A percentile compares a stretch with the other conserved stretches of the same genome.
phyloP scores from a whole-genome alignment of 2,888 invertebrate genomes.

The Chelonus formosanus region DNA sequence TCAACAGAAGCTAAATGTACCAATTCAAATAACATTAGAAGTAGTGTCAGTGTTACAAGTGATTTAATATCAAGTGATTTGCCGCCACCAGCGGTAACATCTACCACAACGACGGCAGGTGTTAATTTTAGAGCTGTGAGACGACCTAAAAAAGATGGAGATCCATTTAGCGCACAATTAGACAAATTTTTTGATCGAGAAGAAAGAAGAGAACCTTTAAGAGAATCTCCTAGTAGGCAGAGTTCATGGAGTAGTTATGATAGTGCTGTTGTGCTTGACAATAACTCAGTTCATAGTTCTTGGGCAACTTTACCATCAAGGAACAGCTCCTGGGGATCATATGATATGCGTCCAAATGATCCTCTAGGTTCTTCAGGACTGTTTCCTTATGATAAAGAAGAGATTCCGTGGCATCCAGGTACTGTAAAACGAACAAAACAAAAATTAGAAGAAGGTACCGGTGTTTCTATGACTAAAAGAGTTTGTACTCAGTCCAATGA shows the following conservation, averaged over 20 bases:
- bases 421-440: constrained; percentile 77
- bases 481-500: constrained; percentile 58
- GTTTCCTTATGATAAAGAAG: constrained; percentile 70
- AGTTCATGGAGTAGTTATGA: constrained; percentile 83
- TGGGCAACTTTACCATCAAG: constrained; percentile 78
- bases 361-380: constrained; percentile 64
- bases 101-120: constrained; percentile 35
- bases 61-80: constrained; percentile 34
- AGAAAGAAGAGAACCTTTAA: constrained; percentile 63
- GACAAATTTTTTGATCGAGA: constrained; percentile 78
- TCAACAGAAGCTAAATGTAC: constrained; percentile 60
- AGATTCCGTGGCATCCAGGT: constrained; percentile 74
- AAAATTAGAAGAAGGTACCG: constrained; percentile 72
- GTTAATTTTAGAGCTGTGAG: constrained; percentile 39
- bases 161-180: constrained; percentile 76
- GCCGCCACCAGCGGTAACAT: constrained; percentile 31
- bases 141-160: constrained; percentile 67
- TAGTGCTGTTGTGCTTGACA: constrained; percentile 77
- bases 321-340: constrained; percentile 78
- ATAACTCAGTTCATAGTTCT: constrained; percentile 81
- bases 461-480: constrained; percentile 60
- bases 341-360: constrained; percentile 70
- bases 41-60: constrained; percentile 46
- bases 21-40: constrained; percentile 57
- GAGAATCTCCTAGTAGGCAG: constrained; percentile 73